These are phyloP conservation scores for Octopus bimaculoides DNA, from an alignment of 1,140 invertebrate species.

Conservation along the genomic window DNA sequence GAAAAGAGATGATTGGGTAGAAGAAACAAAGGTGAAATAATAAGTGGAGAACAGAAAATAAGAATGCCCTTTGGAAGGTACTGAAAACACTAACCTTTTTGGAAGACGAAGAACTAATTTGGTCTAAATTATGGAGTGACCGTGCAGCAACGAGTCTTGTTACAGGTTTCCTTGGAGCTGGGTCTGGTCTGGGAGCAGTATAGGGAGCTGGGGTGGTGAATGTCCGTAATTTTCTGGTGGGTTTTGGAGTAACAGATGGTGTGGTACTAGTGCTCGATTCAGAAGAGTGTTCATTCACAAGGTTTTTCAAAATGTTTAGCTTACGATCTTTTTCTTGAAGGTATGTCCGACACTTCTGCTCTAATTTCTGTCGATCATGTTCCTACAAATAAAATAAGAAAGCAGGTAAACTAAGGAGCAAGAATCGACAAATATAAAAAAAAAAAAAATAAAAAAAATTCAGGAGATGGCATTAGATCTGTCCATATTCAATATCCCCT, in stretches of 20 bases:
- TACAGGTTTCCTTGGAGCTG: constrained; percentile 24
- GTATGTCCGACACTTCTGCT: constrained; percentile 37
- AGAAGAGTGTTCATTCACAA: constrained; percentile 36
- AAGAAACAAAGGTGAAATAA: neutral
- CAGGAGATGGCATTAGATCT: too few species aligned
- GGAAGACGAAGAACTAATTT: constrained; percentile 20
- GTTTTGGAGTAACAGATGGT: constrained; percentile 33
- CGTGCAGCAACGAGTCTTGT: constrained; percentile 27
- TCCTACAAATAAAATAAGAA: constrained; percentile 29
- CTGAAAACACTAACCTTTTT: neutral
- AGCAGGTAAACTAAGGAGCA: too few species aligned
- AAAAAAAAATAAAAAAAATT: too few species aligned
- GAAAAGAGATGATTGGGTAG: too few species aligned
- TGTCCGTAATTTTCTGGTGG: constrained; percentile 37
- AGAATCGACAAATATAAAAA: too few species aligned
- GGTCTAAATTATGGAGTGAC: constrained; percentile 35
- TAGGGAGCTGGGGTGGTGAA: constrained; percentile 42
- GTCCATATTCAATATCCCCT: too few species aligned
- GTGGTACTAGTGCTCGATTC: constrained; percentile 22
- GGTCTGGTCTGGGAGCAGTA: constrained; percentile 25
- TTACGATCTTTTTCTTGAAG: constrained; percentile 46
- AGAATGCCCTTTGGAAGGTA: too few species aligned
- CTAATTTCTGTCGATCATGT: constrained; percentile 42
- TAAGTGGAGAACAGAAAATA: neutral
- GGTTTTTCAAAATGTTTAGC: constrained; percentile 42